phyloP scores from a whole-genome alignment of 2,888 invertebrate genomes.

The Heliconius ismenius region DNA sequence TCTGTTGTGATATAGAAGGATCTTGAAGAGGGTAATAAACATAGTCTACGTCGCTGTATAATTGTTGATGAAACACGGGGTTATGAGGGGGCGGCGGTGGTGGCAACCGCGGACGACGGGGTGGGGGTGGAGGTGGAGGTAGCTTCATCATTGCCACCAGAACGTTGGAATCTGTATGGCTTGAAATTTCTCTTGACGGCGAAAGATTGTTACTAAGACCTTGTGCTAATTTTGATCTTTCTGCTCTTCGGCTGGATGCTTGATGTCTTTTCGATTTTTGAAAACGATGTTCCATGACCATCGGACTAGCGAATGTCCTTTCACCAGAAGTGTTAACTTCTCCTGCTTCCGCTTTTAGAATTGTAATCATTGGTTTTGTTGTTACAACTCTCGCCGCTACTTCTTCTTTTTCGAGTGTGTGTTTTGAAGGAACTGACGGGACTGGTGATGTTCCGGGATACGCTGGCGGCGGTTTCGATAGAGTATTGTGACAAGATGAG shows the following conservation, averaged over 20 bases:
- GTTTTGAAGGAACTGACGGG: conserved; percentile 52
- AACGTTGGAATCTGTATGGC: conserved; percentile 77
- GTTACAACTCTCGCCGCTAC: conserved; percentile 89
- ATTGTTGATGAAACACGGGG: conserved; percentile 93
- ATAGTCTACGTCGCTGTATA: conserved; percentile 95
- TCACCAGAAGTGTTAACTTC: conserved; percentile 84
- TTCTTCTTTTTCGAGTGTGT: conserved; percentile 81
- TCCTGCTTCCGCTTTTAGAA: conserved; percentile 88
- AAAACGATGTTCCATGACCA: conserved; percentile 76
- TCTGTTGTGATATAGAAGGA: conserved; percentile 93
- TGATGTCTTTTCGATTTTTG: conserved; percentile 77
- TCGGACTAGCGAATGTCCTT: conserved; percentile 77
- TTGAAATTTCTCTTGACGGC: conserved; percentile 71
- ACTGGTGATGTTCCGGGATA: conserved; percentile 77
- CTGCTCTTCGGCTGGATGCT: conserved; percentile 82
- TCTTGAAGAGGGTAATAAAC: conserved; percentile 95
- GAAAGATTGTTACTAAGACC: conserved; percentile 73
- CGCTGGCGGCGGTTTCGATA: conserved; percentile 84
- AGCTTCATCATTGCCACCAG: conserved; percentile 84
- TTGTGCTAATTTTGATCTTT: conserved; percentile 83
- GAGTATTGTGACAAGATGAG: conserved; percentile 58
- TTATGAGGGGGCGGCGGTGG: conserved; percentile 89
- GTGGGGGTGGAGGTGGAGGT: conserved; percentile 81
- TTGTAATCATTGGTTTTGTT: conserved; percentile 88
- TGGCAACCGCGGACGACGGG: conserved; percentile 83